A percentile compares a stretch with the other conserved stretches of the same genome.
These are phyloP conservation scores for Nycteola revayana DNA, from an alignment of 2,888 invertebrate species.

Conservation along the genomic window DNA sequence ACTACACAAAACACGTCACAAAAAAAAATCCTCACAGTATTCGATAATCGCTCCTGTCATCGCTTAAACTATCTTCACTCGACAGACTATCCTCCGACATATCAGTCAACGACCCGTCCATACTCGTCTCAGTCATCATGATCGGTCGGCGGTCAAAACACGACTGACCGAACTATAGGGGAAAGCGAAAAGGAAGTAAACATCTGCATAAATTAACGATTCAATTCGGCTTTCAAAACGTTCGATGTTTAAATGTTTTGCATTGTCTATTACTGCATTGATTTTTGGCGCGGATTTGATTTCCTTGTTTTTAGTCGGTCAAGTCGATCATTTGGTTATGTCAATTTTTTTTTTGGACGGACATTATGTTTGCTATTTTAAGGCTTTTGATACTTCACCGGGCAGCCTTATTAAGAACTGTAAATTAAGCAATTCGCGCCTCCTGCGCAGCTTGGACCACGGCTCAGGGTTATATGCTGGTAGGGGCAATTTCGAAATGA, in stretches of 20 bases:
- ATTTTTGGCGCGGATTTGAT: constrained; percentile 23
- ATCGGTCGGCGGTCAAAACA: constrained; percentile 45
- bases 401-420: no score
- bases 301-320: constrained; percentile 13
- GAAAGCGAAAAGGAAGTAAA: constrained; percentile 44
- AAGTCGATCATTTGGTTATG: no score
- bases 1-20: constrained; percentile 19
- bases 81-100: constrained; percentile 69
- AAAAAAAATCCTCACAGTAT: constrained; percentile 52
- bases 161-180: constrained; percentile 42
- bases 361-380: no score
- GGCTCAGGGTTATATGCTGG: no score
- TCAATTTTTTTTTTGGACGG: no score
- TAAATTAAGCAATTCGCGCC: no score
- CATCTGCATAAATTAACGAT: constrained; percentile 43
- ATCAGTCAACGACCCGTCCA: constrained; percentile 20
- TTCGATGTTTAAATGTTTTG: constrained; percentile 14
- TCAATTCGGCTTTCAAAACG: constrained; percentile 41
- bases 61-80: constrained; percentile 29
- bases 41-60: constrained; percentile 35
- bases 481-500: no score
- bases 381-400: no score
- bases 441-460: no score
- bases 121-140: constrained; percentile 35
- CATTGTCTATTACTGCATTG: constrained; percentile 19